A percentile compares a stretch with the other conserved stretches of the same genome.
Conservation (phyloP, 1,140 invertebrate species). For the Drosophila tropicalis region DNA sequence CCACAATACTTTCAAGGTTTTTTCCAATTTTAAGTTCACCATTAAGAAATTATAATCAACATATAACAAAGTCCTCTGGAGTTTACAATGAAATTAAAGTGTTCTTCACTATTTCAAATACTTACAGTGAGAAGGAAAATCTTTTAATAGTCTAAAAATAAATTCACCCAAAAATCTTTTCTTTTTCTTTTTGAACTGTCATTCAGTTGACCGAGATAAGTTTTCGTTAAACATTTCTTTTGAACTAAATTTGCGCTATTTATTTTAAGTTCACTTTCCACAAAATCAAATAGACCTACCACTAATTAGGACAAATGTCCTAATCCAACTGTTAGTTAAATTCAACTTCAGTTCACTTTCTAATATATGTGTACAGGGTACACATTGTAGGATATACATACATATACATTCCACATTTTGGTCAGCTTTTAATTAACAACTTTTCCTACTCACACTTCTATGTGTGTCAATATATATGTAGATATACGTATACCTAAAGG, state of each 20-base stretch:
- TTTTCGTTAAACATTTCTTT: conserved; percentile 1
- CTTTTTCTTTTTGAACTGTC: neutral
- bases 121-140: too few species aligned
- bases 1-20: too few species aligned
- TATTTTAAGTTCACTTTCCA: conserved; percentile 19
- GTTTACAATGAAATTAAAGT: too few species aligned
- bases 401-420: conserved; percentile 48
- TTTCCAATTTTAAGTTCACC: too few species aligned
- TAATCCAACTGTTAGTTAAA: neutral
- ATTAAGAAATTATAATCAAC: too few species aligned
- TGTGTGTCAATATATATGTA: conserved; percentile 15
- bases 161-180: neutral
- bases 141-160: neutral
- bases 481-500: conserved; percentile 1
- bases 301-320: conserved; percentile 14
- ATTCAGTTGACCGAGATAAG: neutral
- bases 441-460: conserved; percentile 35
- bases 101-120: too few species aligned
- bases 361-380: conserved; percentile 12
- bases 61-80: too few species aligned
- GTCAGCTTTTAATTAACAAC: conserved; percentile 70
- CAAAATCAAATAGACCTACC: conserved; percentile 29
- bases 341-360: conserved; percentile 9
- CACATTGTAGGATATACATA: conserved; percentile 1
- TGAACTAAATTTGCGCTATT: conserved; percentile 12